Conservation (phyloP, 2,113 vertebrate genomes). For the Chionomys nivalis region DNA sequence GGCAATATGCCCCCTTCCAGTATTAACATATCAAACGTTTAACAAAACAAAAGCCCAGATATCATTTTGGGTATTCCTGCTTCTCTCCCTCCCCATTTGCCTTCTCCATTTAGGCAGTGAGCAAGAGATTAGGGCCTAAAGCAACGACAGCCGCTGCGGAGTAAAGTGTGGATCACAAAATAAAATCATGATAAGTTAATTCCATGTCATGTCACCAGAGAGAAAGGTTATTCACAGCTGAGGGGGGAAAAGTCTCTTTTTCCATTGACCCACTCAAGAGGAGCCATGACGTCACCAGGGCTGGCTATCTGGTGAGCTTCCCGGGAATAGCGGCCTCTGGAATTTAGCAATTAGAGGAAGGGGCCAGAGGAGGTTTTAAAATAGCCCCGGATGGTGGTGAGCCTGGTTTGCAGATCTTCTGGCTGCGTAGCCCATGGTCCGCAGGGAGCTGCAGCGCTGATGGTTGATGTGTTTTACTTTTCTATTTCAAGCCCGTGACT, state of each 20-base stretch:
- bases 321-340: conserved; percentile 80
- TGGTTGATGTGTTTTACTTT: conserved; percentile 86
- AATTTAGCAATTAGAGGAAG: conserved; percentile 87
- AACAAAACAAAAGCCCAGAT: background rate
- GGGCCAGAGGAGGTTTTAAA: conserved; percentile 85
- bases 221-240: conserved; percentile 63
- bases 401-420: conserved; percentile 82
- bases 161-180: conserved; percentile 48
- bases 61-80: background rate
- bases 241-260: background rate
- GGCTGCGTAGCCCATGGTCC: conserved; percentile 83
- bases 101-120: conserved; percentile 39
- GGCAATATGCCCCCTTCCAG: background rate
- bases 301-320: conserved; percentile 78
- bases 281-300: conserved; percentile 64
- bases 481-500: conserved; percentile 89
- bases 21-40: background rate
- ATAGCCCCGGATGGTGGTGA: conserved; percentile 84
- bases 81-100: background rate
- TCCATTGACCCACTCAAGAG: conserved; percentile 70
- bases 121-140: conserved; percentile 27
- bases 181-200: conserved; percentile 71
- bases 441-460: conserved; percentile 83
- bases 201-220: conserved; percentile 67
- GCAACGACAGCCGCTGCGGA: conserved; percentile 47